Evolutionary conservation across 2,113 vertebrate genomes (phyloP), one percentile per base, ranked within the genome.

Genomic region (Lepus europaeus): DNA sequence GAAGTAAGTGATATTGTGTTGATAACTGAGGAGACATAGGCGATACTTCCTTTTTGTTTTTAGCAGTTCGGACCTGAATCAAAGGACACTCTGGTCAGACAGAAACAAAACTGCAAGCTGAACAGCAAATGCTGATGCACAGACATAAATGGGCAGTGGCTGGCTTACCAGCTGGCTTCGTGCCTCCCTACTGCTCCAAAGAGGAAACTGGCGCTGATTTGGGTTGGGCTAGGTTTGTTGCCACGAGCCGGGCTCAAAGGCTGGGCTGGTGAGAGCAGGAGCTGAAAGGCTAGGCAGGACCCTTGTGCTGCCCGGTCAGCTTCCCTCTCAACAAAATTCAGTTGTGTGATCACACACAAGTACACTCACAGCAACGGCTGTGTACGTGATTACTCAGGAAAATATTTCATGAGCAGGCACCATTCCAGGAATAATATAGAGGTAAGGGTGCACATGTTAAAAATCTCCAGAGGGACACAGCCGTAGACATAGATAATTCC

Each of bases 1-100:
- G 81, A 84, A 87, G 66, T 89, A 88, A 87, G 63, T 8, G 49
- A 33, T 9, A 77, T 89, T 89, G 79, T 19, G 39, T 17, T 63
- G 81, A 59, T 68, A 84, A 93, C 0, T 27, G n/a, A 92, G 36
- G 11, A 87, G 63, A 66, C 12, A 27, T 25, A 56, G 63, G 13
- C 13, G 66, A 73, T 20, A 10, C 11, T 53, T 36, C 80, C n/a
- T 17, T 31, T 31, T 3, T 19, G 36, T 13, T 4, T 19, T 33
- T 68, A 82, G 73, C 23, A 91, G 12, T 19, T 33, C 20, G 90
- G 72, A 33, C 39, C 64, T 81, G 25, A 19, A 29, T 39, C 33
- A 93, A 90, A 25, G 49, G 31, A 76, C 78, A 68, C 31, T 29
- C 70, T 45, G 9, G 33, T 49, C 76, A 63, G 61, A 49, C 39